Conservation (phyloP, 2,888 invertebrate genomes). For the Standfussiana lucernea region DNA sequence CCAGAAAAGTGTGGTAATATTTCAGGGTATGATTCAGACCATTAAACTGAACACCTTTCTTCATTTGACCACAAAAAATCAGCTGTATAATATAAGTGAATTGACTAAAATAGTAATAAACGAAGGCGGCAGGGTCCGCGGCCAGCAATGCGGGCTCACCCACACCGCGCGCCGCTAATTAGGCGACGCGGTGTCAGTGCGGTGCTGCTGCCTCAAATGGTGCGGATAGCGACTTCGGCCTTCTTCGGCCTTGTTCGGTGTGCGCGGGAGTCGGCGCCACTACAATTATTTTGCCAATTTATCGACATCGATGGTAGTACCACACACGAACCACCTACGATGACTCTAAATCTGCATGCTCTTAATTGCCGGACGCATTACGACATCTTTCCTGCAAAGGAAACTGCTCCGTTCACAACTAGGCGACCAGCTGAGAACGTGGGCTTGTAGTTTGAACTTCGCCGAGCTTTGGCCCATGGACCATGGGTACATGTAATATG, state of each 20-base stretch:
- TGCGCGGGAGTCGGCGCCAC: slow-evolving; percentile 85
- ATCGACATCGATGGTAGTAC: slow-evolving; percentile 62
- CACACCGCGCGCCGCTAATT: slow-evolving; percentile 86
- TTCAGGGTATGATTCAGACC: not conserved
- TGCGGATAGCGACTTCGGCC: slow-evolving; percentile 76
- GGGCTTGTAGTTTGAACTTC: slow-evolving; percentile 13
- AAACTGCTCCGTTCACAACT: slow-evolving; percentile 12
- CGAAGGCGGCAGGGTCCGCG: slow-evolving; percentile 78
- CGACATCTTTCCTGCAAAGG: slow-evolving; percentile 25
- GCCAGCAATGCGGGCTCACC: slow-evolving; percentile 84
- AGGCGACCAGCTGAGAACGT: slow-evolving; percentile 7
- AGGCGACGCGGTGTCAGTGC: slow-evolving; percentile 82
- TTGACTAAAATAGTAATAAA: slow-evolving; percentile 75
- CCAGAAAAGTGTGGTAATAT: not conserved
- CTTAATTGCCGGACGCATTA: slow-evolving; percentile 38
- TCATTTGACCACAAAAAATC: not conserved
- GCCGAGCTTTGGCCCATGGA: not conserved
- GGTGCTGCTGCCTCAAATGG: slow-evolving; percentile 85
- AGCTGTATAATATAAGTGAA: slow-evolving; percentile 55
- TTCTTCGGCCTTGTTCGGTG: slow-evolving; percentile 82
- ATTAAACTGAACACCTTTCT: not conserved
- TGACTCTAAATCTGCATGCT: slow-evolving; percentile 45
- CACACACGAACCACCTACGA: slow-evolving; percentile 59
- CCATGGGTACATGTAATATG: slow-evolving; percentile 4
- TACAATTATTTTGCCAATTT: slow-evolving; percentile 80